A percentile compares a stretch with the other conserved stretches of the same genome.
Evolutionary conservation across 2,113 vertebrate species (phyloP).

Genomic region (Grammomys surdaster): DNA sequence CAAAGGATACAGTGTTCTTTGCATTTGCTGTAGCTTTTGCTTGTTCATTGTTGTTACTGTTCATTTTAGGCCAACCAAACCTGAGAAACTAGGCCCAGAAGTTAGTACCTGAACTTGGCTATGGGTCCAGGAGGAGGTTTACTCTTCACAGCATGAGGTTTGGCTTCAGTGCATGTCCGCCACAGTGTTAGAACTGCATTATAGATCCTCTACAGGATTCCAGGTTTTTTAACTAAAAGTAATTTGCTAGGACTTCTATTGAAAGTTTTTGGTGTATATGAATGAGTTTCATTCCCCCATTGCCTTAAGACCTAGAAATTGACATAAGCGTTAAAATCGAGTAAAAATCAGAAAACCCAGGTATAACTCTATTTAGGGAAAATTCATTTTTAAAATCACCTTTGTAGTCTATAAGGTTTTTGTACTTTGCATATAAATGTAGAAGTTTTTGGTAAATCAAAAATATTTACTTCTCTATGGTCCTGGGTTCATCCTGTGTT

Average conservation of each 20-base stretch:
- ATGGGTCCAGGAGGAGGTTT: background rate
- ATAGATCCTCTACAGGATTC: background rate
- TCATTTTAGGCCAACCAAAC: background rate
- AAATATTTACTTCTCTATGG: background rate
- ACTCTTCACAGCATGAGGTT: background rate
- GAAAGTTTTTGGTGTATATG: background rate
- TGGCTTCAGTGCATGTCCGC: background rate
- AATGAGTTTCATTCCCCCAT: background rate
- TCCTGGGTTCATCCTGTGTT: background rate
- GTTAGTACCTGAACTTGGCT: background rate
- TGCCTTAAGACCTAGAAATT: background rate
- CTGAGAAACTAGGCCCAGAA: background rate
- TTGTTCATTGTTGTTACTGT: background rate
- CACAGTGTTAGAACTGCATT: background rate
- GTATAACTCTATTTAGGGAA: background rate
- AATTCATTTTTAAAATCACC: background rate
- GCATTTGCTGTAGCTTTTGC: background rate
- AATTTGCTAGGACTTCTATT: background rate
- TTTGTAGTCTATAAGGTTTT: background rate
- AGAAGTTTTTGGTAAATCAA: background rate
- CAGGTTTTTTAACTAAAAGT: conserved; percentile 45
- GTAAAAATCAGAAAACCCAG: background rate
- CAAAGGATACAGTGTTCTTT: background rate
- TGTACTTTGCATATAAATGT: background rate
- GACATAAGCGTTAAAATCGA: background rate